These are phyloP conservation scores for Penaeus chinensis DNA, from an alignment of 1,140 invertebrate genomes.

Conservation along the genomic window DNA sequence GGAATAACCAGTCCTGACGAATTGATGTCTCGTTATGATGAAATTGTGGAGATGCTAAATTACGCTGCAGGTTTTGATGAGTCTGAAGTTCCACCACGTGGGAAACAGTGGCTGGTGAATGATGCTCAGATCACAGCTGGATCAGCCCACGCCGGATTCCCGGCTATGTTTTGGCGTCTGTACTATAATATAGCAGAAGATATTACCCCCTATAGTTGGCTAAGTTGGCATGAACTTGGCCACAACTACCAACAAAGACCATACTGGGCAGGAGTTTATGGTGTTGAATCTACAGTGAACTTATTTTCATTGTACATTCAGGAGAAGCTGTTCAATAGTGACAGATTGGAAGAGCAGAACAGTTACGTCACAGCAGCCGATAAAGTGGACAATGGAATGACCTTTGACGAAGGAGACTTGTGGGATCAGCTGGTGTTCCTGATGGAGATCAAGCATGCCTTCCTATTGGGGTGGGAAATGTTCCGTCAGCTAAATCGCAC, in stretches of 20 bases:
- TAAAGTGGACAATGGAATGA: constrained; percentile 29
- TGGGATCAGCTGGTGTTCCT: constrained; percentile 39
- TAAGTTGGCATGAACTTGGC: too few relatives aligned
- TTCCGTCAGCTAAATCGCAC: constrained; percentile 20
- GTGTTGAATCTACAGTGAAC: constrained; percentile 36
- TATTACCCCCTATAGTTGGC: too few relatives aligned
- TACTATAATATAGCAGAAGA: too few relatives aligned
- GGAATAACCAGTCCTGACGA: background rate
- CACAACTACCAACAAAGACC: too few relatives aligned
- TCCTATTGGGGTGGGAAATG: constrained; percentile 23
- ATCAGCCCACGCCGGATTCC: constrained; percentile 9
- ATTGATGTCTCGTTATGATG: constrained; percentile 27
- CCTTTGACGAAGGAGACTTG: constrained; percentile 1
- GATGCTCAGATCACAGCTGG: constrained; percentile 41
- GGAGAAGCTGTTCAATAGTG: constrained; percentile 11
- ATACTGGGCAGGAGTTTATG: constrained; percentile 38
- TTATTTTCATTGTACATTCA: constrained; percentile 43
- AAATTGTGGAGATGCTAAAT: constrained; percentile 11
- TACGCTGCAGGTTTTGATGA: constrained; percentile 23
- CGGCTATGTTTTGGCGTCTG: too few relatives aligned
- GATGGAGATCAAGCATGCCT: constrained; percentile 46
- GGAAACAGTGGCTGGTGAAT: constrained; percentile 38
- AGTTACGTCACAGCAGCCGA: constrained; percentile 10
- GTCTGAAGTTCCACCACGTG: constrained; percentile 24
- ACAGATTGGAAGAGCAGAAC: constrained; percentile 26